Evolutionary conservation across 2,888 invertebrate genomes (phyloP), one percentile per base, ranked within the genome.

Genomic region (Elysia crispata): DNA sequence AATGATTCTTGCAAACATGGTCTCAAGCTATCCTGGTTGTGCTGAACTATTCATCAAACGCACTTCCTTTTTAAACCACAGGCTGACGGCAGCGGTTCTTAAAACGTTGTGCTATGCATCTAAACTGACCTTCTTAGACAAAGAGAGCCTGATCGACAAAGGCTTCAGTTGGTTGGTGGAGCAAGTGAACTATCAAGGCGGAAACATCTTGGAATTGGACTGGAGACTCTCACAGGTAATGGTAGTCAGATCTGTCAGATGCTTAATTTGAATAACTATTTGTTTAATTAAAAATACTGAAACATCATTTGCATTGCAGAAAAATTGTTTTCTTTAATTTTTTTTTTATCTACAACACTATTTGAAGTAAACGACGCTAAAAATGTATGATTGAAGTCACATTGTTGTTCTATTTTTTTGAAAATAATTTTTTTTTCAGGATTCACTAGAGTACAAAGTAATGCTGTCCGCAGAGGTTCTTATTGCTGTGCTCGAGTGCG

Each of bases 21-120:
- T n/a, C n/a, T n/a, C n/a, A n/a, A n/a, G n/a, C n/a, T n/a, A n/a
- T n/a, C n/a, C n/a, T n/a, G n/a, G n/a, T n/a, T n/a, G n/a, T n/a
- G n/a, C n/a, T n/a, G n/a, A n/a, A n/a, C n/a, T n/a, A n/a, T n/a
- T 41, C 3, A 41, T 41, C 3, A 11, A 3, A 41, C 41, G 11
- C 5, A 41, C 41, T 41, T 41, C 3, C 11, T 11, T 18, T 15
- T 31, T n/a, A n/a, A n/a, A n/a, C 23, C 64, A 18, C 57, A 85
- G 85, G 85, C 70, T 85, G 76, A 85, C 85, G 28, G 77, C 85
- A 0, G 62, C 82, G 28, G 85, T 78, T 1, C 25, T 83, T 70
- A 83, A 83, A 76, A 83, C 83, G 15, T 57, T 85, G 57, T 85
- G 85, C 49, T 67, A 79, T 20, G 81, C 83, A 0, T 49, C 73